A percentile compares a stretch with the other conserved stretches of the same genome.
These are phyloP conservation scores for Gasterosteus nipponicus DNA, from an alignment of 2,113 vertebrate species.

Conservation along the genomic window DNA sequence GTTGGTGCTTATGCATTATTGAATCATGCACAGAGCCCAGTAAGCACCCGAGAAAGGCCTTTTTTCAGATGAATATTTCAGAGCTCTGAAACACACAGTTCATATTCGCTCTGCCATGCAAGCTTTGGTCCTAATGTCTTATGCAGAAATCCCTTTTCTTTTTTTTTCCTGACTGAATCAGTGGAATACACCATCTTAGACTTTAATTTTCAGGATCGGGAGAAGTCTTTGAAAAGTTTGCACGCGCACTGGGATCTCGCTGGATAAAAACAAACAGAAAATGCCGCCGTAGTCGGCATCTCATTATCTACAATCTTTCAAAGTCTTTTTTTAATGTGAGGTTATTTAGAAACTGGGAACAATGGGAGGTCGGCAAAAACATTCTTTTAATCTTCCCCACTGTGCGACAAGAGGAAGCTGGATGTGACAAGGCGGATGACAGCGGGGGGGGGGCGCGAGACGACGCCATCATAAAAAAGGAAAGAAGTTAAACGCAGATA, in stretches of 20 bases:
- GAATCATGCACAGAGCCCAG: conserved; percentile 69
- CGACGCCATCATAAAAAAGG: neutral
- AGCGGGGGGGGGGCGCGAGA: conserved; percentile 12
- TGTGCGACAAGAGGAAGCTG: conserved; percentile 4
- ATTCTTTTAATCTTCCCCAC: conserved; percentile 43
- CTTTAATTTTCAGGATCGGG: conserved; percentile 49
- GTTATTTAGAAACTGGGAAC: conserved; percentile 49
- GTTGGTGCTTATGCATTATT: conserved; percentile 78
- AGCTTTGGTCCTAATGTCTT: conserved; percentile 50
- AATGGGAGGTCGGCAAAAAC: conserved; percentile 13
- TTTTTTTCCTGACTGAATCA: conserved; percentile 2
- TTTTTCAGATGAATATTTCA: conserved; percentile 79
- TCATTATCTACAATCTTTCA: conserved; percentile 31
- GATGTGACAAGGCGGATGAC: conserved; percentile 36
- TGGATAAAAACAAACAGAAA: neutral
- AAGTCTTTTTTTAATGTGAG: conserved; percentile 20
- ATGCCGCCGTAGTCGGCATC: conserved; percentile 6
- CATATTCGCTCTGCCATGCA: conserved; percentile 66
- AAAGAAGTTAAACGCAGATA: conserved; percentile 13
- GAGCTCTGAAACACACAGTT: conserved; percentile 67
- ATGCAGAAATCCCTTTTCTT: conserved; percentile 42
- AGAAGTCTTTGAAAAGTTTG: conserved; percentile 44
- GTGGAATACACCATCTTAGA: neutral
- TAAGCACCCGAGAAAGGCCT: conserved; percentile 69
- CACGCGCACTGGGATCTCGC: neutral